Base-by-base conservation (phyloP, 1,140 invertebrate species). In the Babylonia areolata region DNA sequence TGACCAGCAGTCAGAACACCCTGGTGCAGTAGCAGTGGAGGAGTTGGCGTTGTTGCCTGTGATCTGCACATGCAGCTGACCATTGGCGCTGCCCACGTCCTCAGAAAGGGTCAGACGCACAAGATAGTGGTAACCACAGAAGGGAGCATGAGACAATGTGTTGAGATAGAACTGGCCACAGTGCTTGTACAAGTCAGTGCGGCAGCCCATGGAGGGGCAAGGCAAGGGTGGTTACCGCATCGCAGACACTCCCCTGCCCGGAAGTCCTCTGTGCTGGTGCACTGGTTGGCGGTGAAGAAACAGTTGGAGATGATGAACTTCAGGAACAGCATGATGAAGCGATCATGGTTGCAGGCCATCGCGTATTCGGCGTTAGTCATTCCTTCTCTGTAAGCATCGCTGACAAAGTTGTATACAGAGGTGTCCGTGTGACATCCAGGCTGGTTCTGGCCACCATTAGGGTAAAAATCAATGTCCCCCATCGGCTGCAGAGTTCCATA, bases 321-420 rank as follows among this genome's bases (percentile, higher is more conserved):
- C 1, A 96, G 97, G 92, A 98, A 98, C n/a, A 98, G 95, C 93
- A 97, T 97, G 86, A 97, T 97, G n/a, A 97, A 97, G 90, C 97
- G 95, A 12, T 97, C 96, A 92, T 98, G 97, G 92, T 97, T 98
- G 92, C 97, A 98, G 31, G 97, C 97, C 0, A 97, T 96, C 1
- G 75, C 69, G 15, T 87, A 64, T 33, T 87, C 88, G 0, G 90
- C 89, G 64, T 79, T 87, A 85, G 88, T 87, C 77, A 88, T 81
- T 37, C 89, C 77, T 17, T 88, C 87, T 11, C 83, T 3, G 28
- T 87, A 71, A 37, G 85, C 87, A 37, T 87, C 89, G 31, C 83
- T 85, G 0, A 89, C 51, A 64, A 93, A 87, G 33, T 90, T 42
- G 71, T 89, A 88, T 9, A 84, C 75, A 42, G 88, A 89, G 35